Evolutionary conservation across 2,797 vertebrate species (phyloP).

Genomic region (Miichthys miiuy): DNA sequence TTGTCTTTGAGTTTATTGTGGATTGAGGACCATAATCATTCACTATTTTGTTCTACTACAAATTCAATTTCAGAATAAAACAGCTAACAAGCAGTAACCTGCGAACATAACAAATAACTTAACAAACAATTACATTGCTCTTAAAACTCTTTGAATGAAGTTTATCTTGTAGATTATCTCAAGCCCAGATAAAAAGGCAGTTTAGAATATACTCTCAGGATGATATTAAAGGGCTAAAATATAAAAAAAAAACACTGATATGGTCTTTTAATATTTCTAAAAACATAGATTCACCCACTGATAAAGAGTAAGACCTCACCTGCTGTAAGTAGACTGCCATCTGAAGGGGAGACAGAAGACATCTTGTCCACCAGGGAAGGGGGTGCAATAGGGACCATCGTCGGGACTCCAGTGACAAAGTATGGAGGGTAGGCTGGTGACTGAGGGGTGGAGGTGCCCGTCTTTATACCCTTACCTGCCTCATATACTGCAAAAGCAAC

Average conservation of each 20-base stretch:
- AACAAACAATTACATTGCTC: not conserved
- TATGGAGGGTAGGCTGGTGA: constrained; percentile 91
- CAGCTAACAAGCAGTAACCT: not conserved
- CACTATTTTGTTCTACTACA: not conserved
- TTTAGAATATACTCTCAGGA: not conserved
- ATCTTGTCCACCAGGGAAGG: constrained; percentile 93
- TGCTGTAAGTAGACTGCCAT: constrained; percentile 75
- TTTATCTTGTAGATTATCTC: not conserved
- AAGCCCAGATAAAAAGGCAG: not conserved
- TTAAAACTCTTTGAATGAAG: not conserved
- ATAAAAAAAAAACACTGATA: not conserved
- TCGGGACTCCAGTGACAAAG: constrained; percentile 92
- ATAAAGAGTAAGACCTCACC: constrained; percentile 60
- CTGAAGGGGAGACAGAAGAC: constrained; percentile 83
- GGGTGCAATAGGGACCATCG: constrained; percentile 90
- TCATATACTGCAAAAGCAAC: constrained; percentile 88
- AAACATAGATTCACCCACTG: not conserved
- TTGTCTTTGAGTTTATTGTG: constrained; percentile 19
- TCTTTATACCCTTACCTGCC: constrained; percentile 96
- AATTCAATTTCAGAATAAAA: not conserved
- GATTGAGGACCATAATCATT: constrained; percentile 5
- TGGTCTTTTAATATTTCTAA: not conserved
- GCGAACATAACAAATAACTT: not conserved
- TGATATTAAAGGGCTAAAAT: not conserved
- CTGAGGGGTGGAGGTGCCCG: constrained; percentile 84